A percentile compares a stretch with the other conserved stretches of the same genome.
phyloP scores from a whole-genome alignment of 2,888 invertebrate species.

The Oxyteleia sp. region DNA sequence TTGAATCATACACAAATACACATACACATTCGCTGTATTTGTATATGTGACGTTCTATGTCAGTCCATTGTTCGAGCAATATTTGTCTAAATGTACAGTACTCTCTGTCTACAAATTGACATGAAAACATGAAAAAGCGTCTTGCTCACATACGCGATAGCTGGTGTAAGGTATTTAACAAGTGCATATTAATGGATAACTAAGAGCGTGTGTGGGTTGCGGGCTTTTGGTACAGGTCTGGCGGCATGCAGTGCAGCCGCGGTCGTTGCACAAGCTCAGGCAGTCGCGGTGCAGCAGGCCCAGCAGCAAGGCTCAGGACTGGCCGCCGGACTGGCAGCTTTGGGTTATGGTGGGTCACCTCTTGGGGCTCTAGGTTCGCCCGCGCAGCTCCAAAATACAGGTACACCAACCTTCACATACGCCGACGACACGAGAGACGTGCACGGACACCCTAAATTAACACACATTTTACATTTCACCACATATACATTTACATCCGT shows the following conservation, averaged over 20 bases:
- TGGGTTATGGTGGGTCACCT: slow-evolving; percentile 87
- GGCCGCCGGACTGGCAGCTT: slow-evolving; percentile 86
- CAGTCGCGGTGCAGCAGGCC: slow-evolving; percentile 87
- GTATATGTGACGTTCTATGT: not conserved
- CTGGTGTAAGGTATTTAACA: slow-evolving; percentile 78
- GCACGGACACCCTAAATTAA: slow-evolving; percentile 20
- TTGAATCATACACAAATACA: not conserved
- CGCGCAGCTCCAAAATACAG: slow-evolving; percentile 87
- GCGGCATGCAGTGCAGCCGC: slow-evolving; percentile 89
- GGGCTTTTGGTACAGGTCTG: slow-evolving; percentile 89
- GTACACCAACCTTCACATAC: slow-evolving; percentile 78
- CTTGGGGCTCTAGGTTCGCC: slow-evolving; percentile 87
- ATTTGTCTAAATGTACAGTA: slow-evolving; percentile 19
- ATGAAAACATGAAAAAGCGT: slow-evolving; percentile 1
- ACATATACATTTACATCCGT: not conserved
- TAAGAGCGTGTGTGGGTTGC: slow-evolving; percentile 84
- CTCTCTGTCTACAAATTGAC: slow-evolving; percentile 14
- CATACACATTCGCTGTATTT: slow-evolving; percentile 11
- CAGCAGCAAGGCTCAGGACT: slow-evolving; percentile 87
- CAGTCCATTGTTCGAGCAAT: not conserved
- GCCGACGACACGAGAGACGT: slow-evolving; percentile 62
- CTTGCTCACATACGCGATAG: no score
- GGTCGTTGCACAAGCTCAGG: slow-evolving; percentile 87
- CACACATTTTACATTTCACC: not conserved
- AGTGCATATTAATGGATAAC: slow-evolving; percentile 75